These are phyloP conservation scores for Globodera rostochiensis DNA, from an alignment of 1,140 invertebrate genomes.

Conservation along the genomic window DNA sequence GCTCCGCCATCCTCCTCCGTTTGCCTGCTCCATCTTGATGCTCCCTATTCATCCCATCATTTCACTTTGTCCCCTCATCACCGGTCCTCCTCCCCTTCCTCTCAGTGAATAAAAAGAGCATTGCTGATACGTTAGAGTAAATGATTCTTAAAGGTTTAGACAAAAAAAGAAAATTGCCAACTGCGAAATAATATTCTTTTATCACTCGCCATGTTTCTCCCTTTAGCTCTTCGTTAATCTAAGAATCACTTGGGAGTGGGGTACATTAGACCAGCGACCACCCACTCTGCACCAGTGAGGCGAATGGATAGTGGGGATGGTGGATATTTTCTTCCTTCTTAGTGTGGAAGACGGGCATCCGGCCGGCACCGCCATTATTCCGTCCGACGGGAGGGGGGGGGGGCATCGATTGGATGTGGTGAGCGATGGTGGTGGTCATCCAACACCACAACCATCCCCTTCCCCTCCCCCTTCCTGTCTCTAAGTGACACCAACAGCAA, in stretches of 20 bases:
- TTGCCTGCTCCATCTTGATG: slow-evolving; percentile 1
- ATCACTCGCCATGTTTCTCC: not conserved
- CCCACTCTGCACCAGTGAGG: not conserved
- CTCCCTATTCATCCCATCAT: not conserved
- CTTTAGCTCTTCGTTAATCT: not conserved
- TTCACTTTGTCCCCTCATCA: slow-evolving; percentile 10
- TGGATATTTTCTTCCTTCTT: too few species aligned
- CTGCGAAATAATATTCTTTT: not conserved
- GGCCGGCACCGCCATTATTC: not conserved
- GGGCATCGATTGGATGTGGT: not conserved
- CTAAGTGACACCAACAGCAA: not conserved
- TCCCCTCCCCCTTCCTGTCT: not conserved
- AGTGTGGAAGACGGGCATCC: not conserved
- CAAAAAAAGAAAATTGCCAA: not conserved
- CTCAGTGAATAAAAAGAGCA: not conserved
- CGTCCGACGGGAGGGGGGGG: not conserved
- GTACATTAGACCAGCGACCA: not conserved
- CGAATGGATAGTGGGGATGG: not conserved
- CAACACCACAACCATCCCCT: not conserved
- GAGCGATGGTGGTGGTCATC: not conserved
- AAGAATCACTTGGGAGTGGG: not conserved
- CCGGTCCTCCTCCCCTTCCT: not conserved
- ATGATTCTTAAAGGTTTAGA: not conserved
- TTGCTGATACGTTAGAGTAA: not conserved
- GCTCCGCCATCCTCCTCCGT: slow-evolving; percentile 3